Percentiles rank a stretch among this genome's conserved stretches.
Conservation (phyloP, 92 coral and sea anemone species). For the Muricea muricata region DNA sequence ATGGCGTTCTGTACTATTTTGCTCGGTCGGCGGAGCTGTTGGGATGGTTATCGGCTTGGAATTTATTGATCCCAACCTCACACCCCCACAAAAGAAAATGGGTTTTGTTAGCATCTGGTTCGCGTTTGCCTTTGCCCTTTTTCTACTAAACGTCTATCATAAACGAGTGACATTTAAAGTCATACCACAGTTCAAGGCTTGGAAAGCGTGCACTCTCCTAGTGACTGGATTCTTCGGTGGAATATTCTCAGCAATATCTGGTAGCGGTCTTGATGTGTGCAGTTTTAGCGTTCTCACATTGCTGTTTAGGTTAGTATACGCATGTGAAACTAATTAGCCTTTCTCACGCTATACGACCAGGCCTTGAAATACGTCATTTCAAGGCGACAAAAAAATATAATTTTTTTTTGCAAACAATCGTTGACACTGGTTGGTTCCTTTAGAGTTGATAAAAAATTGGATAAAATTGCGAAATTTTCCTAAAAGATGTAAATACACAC, state of each 20-base stretch:
- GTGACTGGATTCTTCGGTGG: conserved; percentile 76
- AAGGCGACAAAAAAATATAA: too few species aligned
- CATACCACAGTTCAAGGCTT: conserved; percentile 75
- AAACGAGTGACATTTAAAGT: conserved; percentile 71
- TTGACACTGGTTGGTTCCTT: too few species aligned
- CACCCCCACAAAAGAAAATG: conserved; percentile 89
- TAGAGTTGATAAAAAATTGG: too few species aligned
- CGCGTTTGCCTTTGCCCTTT: conserved; percentile 84
- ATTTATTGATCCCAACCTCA: conserved; percentile 79
- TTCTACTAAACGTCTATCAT: conserved; percentile 81
- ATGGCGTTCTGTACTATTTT: conserved; percentile 74
- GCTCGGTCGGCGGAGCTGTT: conserved; percentile 75
- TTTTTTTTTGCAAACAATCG: too few species aligned
- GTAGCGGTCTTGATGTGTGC: conserved; percentile 88
- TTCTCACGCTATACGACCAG: too few species aligned
- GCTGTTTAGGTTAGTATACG: conserved; percentile 76
- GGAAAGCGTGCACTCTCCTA: conserved; percentile 72
- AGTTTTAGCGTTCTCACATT: conserved; percentile 90
- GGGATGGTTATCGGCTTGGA: conserved; percentile 81
- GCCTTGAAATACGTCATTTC: too few species aligned
- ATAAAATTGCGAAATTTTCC: too few species aligned
- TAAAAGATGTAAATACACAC: too few species aligned
- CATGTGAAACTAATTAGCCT: too few species aligned
- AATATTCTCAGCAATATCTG: conserved; percentile 79
- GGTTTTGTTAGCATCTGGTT: conserved; percentile 91